A percentile compares a stretch with the other conserved stretches of the same genome.
Evolutionary conservation across 2,113 vertebrate genomes (phyloP).

Genomic region (Vidua chalybeata): DNA sequence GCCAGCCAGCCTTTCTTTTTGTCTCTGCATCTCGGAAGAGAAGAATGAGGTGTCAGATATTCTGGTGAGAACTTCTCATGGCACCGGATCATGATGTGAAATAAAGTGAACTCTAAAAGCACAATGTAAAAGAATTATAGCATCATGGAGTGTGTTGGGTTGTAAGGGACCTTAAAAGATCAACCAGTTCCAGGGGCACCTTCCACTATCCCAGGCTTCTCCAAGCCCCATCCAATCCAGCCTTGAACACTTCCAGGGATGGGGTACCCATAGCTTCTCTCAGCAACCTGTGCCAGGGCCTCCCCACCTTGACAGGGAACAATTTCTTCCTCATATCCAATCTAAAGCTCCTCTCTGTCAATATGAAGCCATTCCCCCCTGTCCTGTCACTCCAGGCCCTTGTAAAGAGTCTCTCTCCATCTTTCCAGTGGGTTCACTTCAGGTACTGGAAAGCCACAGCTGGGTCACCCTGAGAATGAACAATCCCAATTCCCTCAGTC

Average conservation of each 20-base stretch:
- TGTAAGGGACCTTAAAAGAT: neutral
- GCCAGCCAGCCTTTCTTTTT: neutral
- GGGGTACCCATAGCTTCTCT: neutral
- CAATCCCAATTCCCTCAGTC: neutral
- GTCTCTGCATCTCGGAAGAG: neutral
- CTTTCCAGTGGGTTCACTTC: neutral
- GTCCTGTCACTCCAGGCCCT: neutral
- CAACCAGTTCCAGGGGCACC: neutral
- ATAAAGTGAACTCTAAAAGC: neutral
- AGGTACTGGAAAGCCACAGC: neutral
- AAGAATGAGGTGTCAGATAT: neutral
- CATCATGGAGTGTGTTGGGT: neutral
- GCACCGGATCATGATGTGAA: neutral
- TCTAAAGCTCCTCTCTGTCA: neutral
- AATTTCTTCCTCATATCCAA: neutral
- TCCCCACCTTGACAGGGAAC: rapidly evolving
- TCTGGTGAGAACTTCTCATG: neutral
- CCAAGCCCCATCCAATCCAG: neutral
- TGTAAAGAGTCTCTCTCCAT: neutral
- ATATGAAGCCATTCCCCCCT: neutral
- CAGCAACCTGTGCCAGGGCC: neutral
- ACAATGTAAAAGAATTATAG: neutral
- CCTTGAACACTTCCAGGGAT: neutral
- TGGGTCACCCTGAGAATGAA: neutral
- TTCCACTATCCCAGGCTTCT: neutral